phyloP scores from a whole-genome alignment of 2,888 invertebrate genomes.

The Cylindroiulus punctatus region DNA sequence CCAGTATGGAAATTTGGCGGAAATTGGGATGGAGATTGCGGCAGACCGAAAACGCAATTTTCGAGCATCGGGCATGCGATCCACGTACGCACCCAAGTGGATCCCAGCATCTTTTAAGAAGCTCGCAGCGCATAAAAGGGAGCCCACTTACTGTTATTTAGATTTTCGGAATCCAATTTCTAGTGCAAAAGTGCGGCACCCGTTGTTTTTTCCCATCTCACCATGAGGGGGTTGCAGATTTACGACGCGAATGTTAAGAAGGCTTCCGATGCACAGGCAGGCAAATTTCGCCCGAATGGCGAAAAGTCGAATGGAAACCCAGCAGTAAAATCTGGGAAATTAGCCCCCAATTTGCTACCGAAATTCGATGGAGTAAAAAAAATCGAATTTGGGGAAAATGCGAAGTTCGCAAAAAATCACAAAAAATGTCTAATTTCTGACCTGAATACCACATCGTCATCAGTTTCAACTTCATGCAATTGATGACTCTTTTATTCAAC shows the following conservation, averaged over 20 bases:
- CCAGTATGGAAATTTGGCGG: neutral
- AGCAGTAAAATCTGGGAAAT: neutral
- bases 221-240: neutral
- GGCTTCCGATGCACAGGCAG: neutral
- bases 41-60: neutral
- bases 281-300: neutral
- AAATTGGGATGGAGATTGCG: neutral
- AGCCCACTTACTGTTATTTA: slow-evolving; percentile 1
- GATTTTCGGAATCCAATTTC: slow-evolving; percentile 9
- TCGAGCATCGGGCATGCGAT: neutral
- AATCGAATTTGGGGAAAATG: too few species aligned
- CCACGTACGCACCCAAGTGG: neutral
- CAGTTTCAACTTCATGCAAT: too few species aligned
- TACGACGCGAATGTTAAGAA: neutral
- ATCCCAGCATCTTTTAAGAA: neutral
- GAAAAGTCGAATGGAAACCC: neutral
- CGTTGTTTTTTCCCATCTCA: neutral
- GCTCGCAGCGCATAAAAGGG: neutral
- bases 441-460: too few species aligned
- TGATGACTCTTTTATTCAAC: too few species aligned
- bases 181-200: neutral
- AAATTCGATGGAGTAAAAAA: too few species aligned
- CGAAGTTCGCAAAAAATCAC: too few species aligned
- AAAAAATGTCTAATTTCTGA: too few species aligned
- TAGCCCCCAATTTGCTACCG: too few species aligned